Base-by-base conservation (phyloP, 1,140 invertebrate species). In the Orchesella cincta region DNA sequence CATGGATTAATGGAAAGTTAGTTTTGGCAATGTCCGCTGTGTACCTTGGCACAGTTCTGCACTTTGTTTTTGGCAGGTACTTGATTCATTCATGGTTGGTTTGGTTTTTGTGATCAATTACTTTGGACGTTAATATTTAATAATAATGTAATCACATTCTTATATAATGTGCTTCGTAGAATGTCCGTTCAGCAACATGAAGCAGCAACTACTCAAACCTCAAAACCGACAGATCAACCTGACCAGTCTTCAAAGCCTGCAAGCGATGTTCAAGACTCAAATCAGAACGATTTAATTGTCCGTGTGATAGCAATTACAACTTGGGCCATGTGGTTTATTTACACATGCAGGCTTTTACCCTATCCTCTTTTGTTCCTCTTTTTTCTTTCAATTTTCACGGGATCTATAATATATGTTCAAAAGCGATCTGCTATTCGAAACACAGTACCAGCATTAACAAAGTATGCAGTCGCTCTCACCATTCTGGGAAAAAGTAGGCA, bases 1-100 rank as follows among this genome's bases (percentile, higher is more conserved):
- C 62, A n/a, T 80, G 81, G 76, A 67, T 80, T 0, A 78, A 80
- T 71, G 51, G 71, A 2, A 35, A 71, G 35, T 54, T 82, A 23
- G 77, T 82, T 16, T 23, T 82, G 23, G 62, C 72, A 1, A 26
- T 82, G 18, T 78, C 78, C 51, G 74, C 72, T 35, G 36, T 70
- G 1, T 81, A 81, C 46, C 1, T 79, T 23, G 76, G 54, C 20
- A 29, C 34, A 16, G 23, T 57, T 5, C 23, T 57, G 3, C 14
- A 57, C 14, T 57, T 5, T 23, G 26, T 57, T 16, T n/a, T n/a
- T n/a, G n/a, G n/a, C n/a, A n/a, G n/a, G n/a, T n/a, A n/a, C n/a
- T n/a, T n/a, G n/a, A n/a, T n/a, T n/a, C n/a, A n/a, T n/a, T n/a
- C n/a, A n/a, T n/a, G n/a, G n/a, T n/a, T n/a, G n/a, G n/a, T n/a